Percentiles rank a stretch among this genome's conserved stretches.
These are phyloP conservation scores for Synanthedon tipuliformis DNA, from an alignment of 2,888 invertebrate species.

Conservation along the genomic window DNA sequence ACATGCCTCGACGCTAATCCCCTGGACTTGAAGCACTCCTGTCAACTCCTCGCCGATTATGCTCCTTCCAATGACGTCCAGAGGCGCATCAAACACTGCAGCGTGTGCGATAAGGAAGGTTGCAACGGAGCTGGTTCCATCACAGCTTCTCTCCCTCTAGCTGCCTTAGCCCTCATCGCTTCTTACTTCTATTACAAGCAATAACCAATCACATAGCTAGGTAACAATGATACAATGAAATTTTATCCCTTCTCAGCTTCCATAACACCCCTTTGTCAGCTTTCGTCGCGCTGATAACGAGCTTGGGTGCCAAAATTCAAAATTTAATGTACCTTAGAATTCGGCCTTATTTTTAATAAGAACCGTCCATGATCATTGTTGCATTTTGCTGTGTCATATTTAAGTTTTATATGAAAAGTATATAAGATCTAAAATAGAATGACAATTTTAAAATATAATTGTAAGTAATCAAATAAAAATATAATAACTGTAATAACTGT, in stretches of 20 bases:
- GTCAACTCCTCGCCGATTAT: conserved; percentile 26
- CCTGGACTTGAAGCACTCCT: conserved; percentile 34
- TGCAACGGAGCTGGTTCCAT: conserved; percentile 63
- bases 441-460: neutral
- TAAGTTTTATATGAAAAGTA: neutral
- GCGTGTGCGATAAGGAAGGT: conserved; percentile 60
- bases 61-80: conserved; percentile 14
- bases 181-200: conserved; percentile 47
- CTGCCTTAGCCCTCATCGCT: conserved; percentile 33
- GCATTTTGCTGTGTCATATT: conserved; percentile 30
- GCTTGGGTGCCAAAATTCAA: conserved; percentile 1
- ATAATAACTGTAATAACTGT: neutral
- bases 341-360: conserved; percentile 5
- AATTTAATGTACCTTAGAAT: neutral
- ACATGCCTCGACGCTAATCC: conserved; percentile 52
- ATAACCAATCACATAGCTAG: conserved; percentile 21
- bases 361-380: conserved; percentile 38
- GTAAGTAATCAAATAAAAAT: neutral
- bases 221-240: conserved; percentile 5
- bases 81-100: conserved; percentile 40
- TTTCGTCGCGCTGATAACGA: conserved; percentile 1
- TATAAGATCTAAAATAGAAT: neutral
- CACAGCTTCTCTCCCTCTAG: conserved; percentile 41
- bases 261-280: neutral
- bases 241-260: neutral